Evolutionary conservation across 1,140 invertebrate genomes (phyloP).

Genomic region (Drosophila kohkoa): DNA sequence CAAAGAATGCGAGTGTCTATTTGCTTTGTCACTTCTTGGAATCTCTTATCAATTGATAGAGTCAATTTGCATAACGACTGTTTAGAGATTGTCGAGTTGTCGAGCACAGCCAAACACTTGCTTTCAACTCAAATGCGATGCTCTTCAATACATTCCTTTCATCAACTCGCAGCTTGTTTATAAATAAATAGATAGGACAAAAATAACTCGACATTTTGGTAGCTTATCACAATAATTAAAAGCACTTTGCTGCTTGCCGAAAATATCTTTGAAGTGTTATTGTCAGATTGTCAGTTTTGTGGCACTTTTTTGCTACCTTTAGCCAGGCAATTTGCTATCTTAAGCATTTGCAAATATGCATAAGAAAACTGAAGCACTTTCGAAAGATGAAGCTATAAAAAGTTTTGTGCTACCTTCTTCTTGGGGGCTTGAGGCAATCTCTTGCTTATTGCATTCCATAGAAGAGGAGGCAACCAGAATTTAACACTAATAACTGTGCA

Average conservation of each 20-base stretch:
- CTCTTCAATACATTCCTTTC: neutral
- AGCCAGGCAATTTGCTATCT: no score
- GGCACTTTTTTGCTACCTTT: no score
- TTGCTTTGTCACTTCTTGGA: neutral
- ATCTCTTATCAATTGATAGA: neutral
- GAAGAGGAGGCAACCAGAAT: slow-evolving; percentile 6
- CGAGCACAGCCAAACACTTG: neutral
- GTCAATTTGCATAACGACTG: neutral
- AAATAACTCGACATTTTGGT: no score
- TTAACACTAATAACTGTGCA: slow-evolving; percentile 45
- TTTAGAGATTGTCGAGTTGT: neutral
- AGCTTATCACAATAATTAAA: no score
- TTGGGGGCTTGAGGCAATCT: neutral
- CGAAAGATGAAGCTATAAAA: neutral
- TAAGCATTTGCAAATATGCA: no score
- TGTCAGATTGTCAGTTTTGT: no score
- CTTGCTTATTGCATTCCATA: slow-evolving; percentile 7
- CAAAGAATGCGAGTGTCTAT: neutral
- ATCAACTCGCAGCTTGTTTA: neutral
- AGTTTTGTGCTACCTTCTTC: neutral
- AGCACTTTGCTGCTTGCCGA: no score
- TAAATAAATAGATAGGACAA: no score
- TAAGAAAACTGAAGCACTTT: neutral
- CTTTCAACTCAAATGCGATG: neutral
- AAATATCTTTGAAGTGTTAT: no score